phyloP scores from a whole-genome alignment of 2,113 vertebrate species.

The Amphiprion percula region DNA sequence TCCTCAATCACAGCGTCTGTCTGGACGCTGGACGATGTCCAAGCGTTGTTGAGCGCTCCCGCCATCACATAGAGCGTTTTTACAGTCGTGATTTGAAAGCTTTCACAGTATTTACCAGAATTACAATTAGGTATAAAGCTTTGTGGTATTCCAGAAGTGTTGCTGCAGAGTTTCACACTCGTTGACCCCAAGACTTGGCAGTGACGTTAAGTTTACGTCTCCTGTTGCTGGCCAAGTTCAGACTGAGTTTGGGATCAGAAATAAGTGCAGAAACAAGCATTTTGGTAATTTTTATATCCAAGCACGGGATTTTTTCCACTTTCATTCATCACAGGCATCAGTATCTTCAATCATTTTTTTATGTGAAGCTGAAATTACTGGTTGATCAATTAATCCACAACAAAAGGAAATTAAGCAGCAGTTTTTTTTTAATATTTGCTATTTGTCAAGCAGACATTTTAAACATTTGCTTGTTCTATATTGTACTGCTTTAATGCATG shows the following conservation, averaged over 20 bases:
- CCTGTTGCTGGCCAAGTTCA: background rate
- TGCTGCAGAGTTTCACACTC: background rate
- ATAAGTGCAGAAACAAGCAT: background rate
- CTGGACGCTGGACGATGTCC: conserved; percentile 64
- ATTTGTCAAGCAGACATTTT: background rate
- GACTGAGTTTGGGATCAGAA: background rate
- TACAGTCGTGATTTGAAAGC: conserved; percentile 43
- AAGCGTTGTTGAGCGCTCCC: conserved; percentile 30
- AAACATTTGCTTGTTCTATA: background rate
- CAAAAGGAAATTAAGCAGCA: background rate
- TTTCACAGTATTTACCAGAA: conserved; percentile 34
- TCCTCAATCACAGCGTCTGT: conserved; percentile 77
- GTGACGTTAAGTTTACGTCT: background rate
- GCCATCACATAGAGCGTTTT: conserved; percentile 27
- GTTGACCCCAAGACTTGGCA: background rate
- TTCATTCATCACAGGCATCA: background rate
- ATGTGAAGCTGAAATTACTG: background rate
- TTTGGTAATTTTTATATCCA: background rate
- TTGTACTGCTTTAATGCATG: no score
- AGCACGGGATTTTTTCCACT: background rate
- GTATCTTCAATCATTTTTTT: background rate
- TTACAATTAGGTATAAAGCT: conserved; percentile 29
- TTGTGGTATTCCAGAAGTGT: conserved; percentile 12
- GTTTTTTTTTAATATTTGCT: no score
- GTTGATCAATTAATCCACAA: background rate